Conservation (phyloP, 2,113 vertebrate species). For the Trichechus manatus region DNA sequence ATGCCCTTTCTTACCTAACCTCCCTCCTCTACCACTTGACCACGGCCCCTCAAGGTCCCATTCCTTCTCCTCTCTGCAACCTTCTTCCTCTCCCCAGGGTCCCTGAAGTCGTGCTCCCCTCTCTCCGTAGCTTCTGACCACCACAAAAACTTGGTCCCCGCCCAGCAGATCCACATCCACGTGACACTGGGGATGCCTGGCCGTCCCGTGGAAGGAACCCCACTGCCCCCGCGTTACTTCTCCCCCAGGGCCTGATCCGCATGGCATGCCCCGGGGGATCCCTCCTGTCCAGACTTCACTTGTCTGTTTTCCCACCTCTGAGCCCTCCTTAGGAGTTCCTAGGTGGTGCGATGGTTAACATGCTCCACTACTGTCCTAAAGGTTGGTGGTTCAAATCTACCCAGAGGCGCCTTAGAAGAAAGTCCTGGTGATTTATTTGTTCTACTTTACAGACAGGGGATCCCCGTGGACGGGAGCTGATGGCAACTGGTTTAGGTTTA, state of each 20-base stretch:
- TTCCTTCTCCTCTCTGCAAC: background rate
- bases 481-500: background rate
- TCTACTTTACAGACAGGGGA: background rate
- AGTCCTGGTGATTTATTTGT: background rate
- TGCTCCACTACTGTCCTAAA: background rate
- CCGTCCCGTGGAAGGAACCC: background rate
- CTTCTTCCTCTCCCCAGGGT: too few species aligned
- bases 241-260: background rate
- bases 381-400: background rate
- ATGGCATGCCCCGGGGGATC: accelerated
- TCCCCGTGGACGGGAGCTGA: background rate
- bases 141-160: too few species aligned
- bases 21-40: background rate
- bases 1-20: background rate
- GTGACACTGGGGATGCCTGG: background rate
- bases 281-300: background rate
- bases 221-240: too few species aligned
- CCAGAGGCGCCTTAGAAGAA: background rate
- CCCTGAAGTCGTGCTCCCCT: background rate
- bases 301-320: background rate
- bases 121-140: too few species aligned
- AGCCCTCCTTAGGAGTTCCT: background rate
- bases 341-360: background rate
- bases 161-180: background rate
- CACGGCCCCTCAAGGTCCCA: background rate